Evolutionary conservation across 1,140 invertebrate genomes (phyloP).

Genomic region (Zaprionus taronus): DNA sequence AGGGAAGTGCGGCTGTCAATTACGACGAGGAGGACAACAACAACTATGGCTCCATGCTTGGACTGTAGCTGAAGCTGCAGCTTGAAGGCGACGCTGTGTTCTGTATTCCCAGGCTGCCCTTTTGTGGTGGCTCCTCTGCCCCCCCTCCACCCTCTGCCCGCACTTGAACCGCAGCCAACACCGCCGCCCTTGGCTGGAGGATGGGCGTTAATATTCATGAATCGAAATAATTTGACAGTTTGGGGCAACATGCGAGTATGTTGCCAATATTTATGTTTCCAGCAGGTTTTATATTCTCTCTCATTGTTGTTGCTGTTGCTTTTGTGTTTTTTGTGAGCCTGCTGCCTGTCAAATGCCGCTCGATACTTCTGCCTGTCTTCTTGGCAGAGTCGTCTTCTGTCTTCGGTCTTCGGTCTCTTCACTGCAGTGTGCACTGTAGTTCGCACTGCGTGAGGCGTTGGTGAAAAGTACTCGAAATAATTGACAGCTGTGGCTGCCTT

Average conservation of each 20-base stretch:
- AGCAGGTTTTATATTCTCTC: conserved; percentile 26
- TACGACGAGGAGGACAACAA: conserved; percentile 61
- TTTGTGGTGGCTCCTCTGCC: conserved; percentile 18
- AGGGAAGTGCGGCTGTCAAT: conserved; percentile 76
- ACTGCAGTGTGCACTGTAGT: conserved; percentile 13
- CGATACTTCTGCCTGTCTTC: conserved; percentile 24
- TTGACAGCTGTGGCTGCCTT: conserved; percentile 81
- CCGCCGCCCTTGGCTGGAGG: conserved; percentile 41
- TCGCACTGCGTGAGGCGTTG: conserved; percentile 80
- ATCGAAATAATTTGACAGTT: conserved; percentile 83
- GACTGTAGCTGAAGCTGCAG: conserved; percentile 17
- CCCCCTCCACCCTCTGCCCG: neutral
- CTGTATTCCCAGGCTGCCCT: conserved; percentile 53
- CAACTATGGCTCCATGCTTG: conserved; percentile 43
- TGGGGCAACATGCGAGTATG: conserved; percentile 80
- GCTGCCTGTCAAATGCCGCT: conserved; percentile 50
- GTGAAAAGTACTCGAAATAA: conserved; percentile 83
- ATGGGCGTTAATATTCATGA: conserved; percentile 81
- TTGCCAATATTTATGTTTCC: conserved; percentile 73
- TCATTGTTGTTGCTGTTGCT: neutral
- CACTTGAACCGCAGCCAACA: neutral
- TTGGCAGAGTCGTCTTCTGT: conserved; percentile 2
- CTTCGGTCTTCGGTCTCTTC: conserved; percentile 33
- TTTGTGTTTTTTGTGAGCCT: conserved; percentile 32
- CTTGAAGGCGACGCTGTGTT: conserved; percentile 16